phyloP scores from a whole-genome alignment of 2,888 invertebrate species.

The Stenichneumon culpator region DNA sequence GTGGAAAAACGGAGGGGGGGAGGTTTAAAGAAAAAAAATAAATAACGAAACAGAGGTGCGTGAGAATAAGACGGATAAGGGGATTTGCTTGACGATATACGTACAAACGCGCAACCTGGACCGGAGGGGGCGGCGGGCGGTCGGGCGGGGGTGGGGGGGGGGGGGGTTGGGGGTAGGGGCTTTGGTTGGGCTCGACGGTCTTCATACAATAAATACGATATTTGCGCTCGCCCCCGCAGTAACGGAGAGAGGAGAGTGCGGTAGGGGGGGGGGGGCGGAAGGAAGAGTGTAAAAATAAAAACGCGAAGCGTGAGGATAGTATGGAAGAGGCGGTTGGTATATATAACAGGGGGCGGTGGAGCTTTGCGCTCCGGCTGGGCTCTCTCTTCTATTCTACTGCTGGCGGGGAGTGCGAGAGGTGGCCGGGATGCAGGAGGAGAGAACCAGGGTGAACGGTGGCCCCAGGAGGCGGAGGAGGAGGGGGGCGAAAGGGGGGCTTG shows the following conservation, averaged over 20 bases:
- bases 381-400: slow-evolving; percentile 63
- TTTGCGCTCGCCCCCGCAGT: slow-evolving; percentile 76
- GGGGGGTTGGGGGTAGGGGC: too few relatives aligned
- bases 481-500: slow-evolving; percentile 23
- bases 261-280: slow-evolving; percentile 58
- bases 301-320: slow-evolving; percentile 54
- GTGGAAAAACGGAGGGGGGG: background rate
- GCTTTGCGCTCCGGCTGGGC: slow-evolving; percentile 62
- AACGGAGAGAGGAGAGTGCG: slow-evolving; percentile 65
- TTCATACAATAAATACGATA: slow-evolving; percentile 83
- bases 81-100: slow-evolving; percentile 67
- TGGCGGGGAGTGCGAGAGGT: slow-evolving; percentile 47
- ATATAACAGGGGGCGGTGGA: slow-evolving; percentile 27
- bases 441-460: slow-evolving; percentile 36
- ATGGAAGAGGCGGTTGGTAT: slow-evolving; percentile 37
- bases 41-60: slow-evolving; percentile 50
- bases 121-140: slow-evolving; percentile 54
- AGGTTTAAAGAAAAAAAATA: background rate
- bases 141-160: too few relatives aligned
- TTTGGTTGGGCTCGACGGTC: slow-evolving; percentile 73
- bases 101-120: slow-evolving; percentile 49
- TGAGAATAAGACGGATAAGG: slow-evolving; percentile 74
- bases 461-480: slow-evolving; percentile 67
- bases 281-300: slow-evolving; percentile 58
- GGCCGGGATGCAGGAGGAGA: slow-evolving; percentile 51